These are phyloP conservation scores for Trachelipus rathkii DNA, from an alignment of 1,140 invertebrate genomes.

Conservation along the genomic window DNA sequence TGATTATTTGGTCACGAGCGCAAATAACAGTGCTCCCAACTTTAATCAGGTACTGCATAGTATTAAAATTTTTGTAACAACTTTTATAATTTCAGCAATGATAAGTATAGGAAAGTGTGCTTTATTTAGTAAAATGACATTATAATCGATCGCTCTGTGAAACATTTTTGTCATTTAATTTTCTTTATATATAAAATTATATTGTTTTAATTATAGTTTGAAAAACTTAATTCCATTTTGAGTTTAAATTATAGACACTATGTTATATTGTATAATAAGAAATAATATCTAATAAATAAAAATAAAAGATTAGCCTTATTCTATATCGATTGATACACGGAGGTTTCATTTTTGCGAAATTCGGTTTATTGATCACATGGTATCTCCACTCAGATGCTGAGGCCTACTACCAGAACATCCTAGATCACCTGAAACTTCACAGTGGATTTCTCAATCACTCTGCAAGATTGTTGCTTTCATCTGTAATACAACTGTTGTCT, in stretches of 20 bases:
- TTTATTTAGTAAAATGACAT: slow-evolving; percentile 22
- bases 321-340: slow-evolving; percentile 3
- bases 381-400: slow-evolving; percentile 47
- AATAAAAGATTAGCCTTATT: too few species aligned
- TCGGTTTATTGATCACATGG: slow-evolving; percentile 45
- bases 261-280: too few species aligned
- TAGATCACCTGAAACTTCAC: slow-evolving; percentile 26
- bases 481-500: neutral
- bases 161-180: too few species aligned
- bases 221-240: too few species aligned
- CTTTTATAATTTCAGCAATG: slow-evolving; percentile 23
- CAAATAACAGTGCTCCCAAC: slow-evolving; percentile 44
- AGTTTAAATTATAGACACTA: too few species aligned
- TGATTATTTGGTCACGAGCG: slow-evolving; percentile 46
- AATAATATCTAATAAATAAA: too few species aligned
- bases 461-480: neutral
- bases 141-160: slow-evolving; percentile 2
- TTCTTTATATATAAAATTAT: too few species aligned
- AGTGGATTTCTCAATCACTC: slow-evolving; percentile 41
- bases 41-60: slow-evolving; percentile 41
- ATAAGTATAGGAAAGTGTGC: slow-evolving; percentile 10
- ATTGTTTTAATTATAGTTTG: too few species aligned
- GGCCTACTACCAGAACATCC: slow-evolving; percentile 28
- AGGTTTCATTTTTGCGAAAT: slow-evolving; percentile 20
- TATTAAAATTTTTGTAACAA: slow-evolving; percentile 28